Conservation (phyloP, 2,113 vertebrate genomes). For the Malurus cyaneus region DNA sequence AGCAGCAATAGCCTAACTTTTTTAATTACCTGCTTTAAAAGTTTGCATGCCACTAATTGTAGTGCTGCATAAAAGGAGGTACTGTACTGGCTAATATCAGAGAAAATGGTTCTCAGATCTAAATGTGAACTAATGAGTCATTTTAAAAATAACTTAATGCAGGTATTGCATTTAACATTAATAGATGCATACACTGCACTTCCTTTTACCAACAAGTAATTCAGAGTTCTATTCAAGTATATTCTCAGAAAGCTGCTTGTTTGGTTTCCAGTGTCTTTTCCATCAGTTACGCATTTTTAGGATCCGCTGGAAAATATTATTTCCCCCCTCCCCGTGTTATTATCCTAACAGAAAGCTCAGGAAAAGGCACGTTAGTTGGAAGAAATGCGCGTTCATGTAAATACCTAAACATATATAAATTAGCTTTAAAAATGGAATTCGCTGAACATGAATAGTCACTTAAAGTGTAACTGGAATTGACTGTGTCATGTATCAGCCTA, state of each 20-base stretch:
- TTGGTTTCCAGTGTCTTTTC: conserved; percentile 3
- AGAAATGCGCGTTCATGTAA: conserved; percentile 37
- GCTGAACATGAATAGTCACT: conserved; percentile 90
- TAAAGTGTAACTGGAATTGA: conserved; percentile 96
- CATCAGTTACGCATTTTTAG: background rate
- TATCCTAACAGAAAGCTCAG: conserved; percentile 2
- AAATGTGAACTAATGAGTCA: background rate
- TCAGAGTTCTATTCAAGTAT: background rate
- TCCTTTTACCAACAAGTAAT: background rate
- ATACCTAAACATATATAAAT: conserved; percentile 56
- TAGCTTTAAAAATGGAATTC: conserved; percentile 67
- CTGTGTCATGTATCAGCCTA: conserved; percentile 96
- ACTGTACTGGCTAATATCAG: background rate
- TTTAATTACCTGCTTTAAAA: background rate
- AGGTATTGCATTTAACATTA: background rate
- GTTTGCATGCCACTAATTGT: background rate
- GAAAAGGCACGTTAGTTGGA: background rate
- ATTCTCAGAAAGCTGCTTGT: background rate
- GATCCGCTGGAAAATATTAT: background rate
- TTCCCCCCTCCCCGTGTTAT: too few relatives aligned
- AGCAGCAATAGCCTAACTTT: conserved; percentile 20
- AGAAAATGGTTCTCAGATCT: background rate
- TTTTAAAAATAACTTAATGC: background rate
- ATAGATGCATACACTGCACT: background rate
- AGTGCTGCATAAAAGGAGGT: background rate